Conservation (phyloP, 1,140 invertebrate species). For the Diabrotica undecimpunctata region DNA sequence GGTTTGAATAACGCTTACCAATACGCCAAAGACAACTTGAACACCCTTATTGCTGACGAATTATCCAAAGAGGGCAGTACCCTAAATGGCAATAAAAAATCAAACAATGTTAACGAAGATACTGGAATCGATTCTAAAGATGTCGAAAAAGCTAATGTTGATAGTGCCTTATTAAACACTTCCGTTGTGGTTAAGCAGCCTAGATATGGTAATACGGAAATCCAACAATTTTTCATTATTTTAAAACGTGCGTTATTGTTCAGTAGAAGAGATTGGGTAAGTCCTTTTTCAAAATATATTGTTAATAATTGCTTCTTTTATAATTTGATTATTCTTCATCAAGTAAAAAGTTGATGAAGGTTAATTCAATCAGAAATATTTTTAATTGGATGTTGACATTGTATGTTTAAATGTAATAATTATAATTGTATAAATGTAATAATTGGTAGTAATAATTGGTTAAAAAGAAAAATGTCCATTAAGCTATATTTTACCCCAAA, state of each 20-base stretch:
- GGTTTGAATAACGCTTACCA: constrained; percentile 62
- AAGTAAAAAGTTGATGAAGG: background rate
- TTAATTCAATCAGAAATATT: background rate
- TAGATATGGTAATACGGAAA: constrained; percentile 73
- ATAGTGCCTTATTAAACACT: constrained; percentile 62
- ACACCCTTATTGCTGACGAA: constrained; percentile 59
- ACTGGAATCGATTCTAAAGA: constrained; percentile 45
- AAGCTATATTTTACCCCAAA: too few relatives aligned
- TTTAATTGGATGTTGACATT: too few relatives aligned
- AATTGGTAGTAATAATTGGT: too few relatives aligned
- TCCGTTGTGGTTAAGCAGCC: constrained; percentile 55
- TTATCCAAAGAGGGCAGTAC: constrained; percentile 54
- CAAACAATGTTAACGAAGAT: background rate
- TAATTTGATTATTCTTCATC: too few relatives aligned
- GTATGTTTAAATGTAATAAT: too few relatives aligned
- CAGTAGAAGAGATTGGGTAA: constrained; percentile 79
- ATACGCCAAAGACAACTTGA: constrained; percentile 50
- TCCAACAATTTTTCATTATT: constrained; percentile 77
- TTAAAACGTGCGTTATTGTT: constrained; percentile 74
- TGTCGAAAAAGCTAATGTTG: constrained; percentile 59
- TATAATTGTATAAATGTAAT: too few relatives aligned
- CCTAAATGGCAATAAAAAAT: background rate
- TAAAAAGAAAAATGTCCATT: too few relatives aligned
- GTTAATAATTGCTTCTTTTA: background rate
- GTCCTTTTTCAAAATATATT: constrained; percentile 26